Percentiles rank a stretch among this genome's conserved stretches.
Conservation (phyloP, 2,797 vertebrate species). For the Cyclura pinguis region DNA sequence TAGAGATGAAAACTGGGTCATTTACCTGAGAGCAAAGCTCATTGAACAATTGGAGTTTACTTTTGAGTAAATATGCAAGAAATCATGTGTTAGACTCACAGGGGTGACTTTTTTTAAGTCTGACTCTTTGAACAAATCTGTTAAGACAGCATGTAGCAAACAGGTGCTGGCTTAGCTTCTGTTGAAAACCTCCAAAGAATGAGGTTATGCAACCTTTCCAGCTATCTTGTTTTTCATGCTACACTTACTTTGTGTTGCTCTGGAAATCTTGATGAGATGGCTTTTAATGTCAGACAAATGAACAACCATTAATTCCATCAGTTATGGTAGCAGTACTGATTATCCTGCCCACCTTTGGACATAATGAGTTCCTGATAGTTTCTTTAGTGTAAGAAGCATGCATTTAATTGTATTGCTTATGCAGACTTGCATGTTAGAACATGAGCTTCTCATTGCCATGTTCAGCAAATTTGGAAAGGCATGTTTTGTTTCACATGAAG, state of each 20-base stretch:
- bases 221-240: background rate
- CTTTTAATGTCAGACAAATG: background rate
- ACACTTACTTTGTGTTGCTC: background rate
- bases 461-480: rapidly evolving
- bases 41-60: background rate
- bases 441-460: background rate
- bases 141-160: background rate
- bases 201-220: background rate
- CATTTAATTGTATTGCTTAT: background rate
- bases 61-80: background rate
- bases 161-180: background rate
- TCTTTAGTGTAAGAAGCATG: background rate
- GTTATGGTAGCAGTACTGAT: background rate
- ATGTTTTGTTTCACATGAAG: background rate
- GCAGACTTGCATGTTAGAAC: background rate
- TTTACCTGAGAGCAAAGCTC: background rate
- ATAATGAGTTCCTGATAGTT: background rate
- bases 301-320: background rate
- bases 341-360: background rate
- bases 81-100: background rate
- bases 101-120: background rate
- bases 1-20: background rate
- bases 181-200: background rate
- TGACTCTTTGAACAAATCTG: background rate
- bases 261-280: background rate